Evolutionary conservation across 1,140 invertebrate genomes (phyloP).

Genomic region (Diabrotica virgifera): DNA sequence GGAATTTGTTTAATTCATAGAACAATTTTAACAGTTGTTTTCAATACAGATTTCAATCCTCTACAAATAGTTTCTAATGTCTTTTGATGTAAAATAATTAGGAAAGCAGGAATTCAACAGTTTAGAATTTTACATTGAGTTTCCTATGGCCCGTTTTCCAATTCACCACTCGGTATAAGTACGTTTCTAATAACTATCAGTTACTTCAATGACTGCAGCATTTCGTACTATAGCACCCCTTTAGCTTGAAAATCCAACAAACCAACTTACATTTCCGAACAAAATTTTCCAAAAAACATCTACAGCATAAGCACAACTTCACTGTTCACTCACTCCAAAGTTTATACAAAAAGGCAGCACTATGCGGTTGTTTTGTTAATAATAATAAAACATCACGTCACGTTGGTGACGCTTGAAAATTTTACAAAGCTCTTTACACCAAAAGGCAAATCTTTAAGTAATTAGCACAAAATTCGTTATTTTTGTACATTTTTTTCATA

Average conservation of each 20-base stretch:
- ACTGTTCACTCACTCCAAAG: slow-evolving; percentile 23
- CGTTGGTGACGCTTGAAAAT: neutral
- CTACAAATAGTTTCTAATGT: too few relatives aligned
- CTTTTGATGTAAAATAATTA: too few relatives aligned
- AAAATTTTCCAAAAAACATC: slow-evolving; percentile 23
- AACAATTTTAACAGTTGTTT: too few relatives aligned
- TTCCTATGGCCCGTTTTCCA: too few relatives aligned
- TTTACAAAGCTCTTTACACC: neutral
- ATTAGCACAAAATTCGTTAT: neutral
- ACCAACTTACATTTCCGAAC: slow-evolving; percentile 11
- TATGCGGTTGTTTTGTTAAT: slow-evolving; percentile 21
- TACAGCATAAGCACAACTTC: slow-evolving; percentile 29
- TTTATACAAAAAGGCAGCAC: slow-evolving; percentile 35
- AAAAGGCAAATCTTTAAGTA: neutral
- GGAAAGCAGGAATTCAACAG: too few relatives aligned
- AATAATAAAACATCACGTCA: neutral
- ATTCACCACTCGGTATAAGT: too few relatives aligned
- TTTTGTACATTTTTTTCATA: too few relatives aligned
- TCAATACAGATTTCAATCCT: too few relatives aligned
- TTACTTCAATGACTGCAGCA: neutral
- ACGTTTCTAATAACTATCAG: too few relatives aligned
- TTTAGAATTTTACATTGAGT: too few relatives aligned
- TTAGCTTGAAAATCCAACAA: neutral
- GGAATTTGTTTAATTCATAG: too few relatives aligned
- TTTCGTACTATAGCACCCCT: neutral